phyloP scores from a whole-genome alignment of 2,888 invertebrate genomes.

The Ochropleura plecta region DNA sequence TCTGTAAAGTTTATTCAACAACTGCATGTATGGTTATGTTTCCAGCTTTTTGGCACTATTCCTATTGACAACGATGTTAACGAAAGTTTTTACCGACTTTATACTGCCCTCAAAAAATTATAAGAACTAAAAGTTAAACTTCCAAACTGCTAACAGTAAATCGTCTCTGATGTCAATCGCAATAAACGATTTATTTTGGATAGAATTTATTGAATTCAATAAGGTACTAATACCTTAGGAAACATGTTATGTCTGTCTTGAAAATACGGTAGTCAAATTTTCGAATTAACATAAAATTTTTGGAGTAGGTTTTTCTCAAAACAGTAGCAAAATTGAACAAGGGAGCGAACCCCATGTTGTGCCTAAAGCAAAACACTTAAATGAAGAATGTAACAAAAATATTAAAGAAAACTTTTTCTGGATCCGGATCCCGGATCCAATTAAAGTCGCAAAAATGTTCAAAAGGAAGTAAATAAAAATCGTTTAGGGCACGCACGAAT shows the following conservation, averaged over 20 bases:
- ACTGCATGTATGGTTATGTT: neutral
- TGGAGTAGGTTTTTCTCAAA: neutral
- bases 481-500: conserved; percentile 54
- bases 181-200: neutral
- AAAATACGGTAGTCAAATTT: neutral
- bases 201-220: neutral
- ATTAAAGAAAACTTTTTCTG: conserved; percentile 31
- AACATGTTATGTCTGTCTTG: neutral
- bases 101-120: neutral
- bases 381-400: conserved; percentile 16
- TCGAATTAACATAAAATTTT: neutral
- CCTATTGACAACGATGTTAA: too few relatives aligned
- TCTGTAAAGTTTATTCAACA: neutral
- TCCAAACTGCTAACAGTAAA: neutral
- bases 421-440: conserved; percentile 39
- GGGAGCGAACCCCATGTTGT: conserved; percentile 6
- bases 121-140: neutral
- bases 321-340: conserved; percentile 1
- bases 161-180: neutral
- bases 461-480: conserved; percentile 60
- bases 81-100: neutral
- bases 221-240: neutral
- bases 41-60: too few relatives aligned
- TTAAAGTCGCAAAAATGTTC: conserved; percentile 55
- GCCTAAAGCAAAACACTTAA: conserved; percentile 27